Evolutionary conservation across 2,113 vertebrate species (phyloP).

Genomic region (Andinoacara biseriatus): DNA sequence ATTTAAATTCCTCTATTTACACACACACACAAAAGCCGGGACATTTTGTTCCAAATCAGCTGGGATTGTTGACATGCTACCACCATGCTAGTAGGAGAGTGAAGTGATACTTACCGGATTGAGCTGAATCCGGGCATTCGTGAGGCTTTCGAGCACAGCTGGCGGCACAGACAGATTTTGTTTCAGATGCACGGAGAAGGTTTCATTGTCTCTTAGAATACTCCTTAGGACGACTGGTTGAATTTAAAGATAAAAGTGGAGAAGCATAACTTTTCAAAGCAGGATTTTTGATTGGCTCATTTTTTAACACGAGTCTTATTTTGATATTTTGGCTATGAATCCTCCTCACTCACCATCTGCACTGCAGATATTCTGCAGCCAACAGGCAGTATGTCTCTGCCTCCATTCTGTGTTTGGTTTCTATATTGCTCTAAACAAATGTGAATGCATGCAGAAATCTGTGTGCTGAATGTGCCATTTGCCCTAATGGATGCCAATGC

Average conservation of each 20-base stretch:
- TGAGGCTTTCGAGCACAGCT: slow-evolving; percentile 60
- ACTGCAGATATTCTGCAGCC: slow-evolving; percentile 35
- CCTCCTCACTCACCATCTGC: background rate
- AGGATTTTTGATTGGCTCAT: background rate
- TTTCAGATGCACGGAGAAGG: slow-evolving; percentile 70
- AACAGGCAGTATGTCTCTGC: slow-evolving; percentile 5
- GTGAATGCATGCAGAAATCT: background rate
- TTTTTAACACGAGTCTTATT: background rate
- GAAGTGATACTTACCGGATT: slow-evolving; percentile 62
- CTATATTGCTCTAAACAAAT: slow-evolving; percentile 3
- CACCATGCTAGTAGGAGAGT: background rate
- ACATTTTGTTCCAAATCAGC: background rate
- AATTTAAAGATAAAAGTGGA: slow-evolving; percentile 43
- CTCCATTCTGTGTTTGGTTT: background rate
- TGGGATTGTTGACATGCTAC: background rate
- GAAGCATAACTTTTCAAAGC: background rate
- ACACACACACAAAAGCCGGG: background rate
- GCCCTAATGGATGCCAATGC: slow-evolving; percentile 3
- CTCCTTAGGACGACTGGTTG: slow-evolving; percentile 63
- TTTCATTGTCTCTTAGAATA: slow-evolving; percentile 73
- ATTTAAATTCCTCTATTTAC: slow-evolving; percentile 4
- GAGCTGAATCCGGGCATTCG: slow-evolving; percentile 60
- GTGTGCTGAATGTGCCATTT: background rate
- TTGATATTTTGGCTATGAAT: background rate
- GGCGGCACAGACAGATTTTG: slow-evolving; percentile 58